Conservation (phyloP, 1,140 invertebrate genomes). For the Hyphantria cunea region DNA sequence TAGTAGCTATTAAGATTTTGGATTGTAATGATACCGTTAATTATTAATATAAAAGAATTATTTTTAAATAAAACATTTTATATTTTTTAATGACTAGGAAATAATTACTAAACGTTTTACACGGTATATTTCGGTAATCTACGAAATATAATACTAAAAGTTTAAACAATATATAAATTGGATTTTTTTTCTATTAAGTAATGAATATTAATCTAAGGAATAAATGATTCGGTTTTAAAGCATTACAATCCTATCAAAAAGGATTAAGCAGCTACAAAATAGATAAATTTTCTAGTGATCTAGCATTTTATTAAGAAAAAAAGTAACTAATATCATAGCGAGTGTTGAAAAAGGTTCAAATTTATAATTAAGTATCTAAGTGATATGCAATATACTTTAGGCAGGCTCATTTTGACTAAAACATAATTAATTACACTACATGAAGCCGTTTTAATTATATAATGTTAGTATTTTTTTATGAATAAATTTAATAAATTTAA, state of each 20-base stretch:
- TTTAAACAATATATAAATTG: too few species aligned
- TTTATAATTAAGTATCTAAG: constrained; percentile 60
- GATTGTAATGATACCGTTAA: constrained; percentile 26
- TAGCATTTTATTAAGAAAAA: constrained; percentile 50
- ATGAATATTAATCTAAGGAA: too few species aligned
- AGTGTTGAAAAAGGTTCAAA: constrained; percentile 36
- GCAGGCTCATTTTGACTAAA: too few species aligned
- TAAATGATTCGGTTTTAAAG: constrained; percentile 1
- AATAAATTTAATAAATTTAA: too few species aligned
- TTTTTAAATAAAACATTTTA: too few species aligned
- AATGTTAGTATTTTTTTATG: background rate
- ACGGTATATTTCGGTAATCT: background rate
- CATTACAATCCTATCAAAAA: constrained; percentile 34
- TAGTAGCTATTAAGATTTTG: constrained; percentile 31
- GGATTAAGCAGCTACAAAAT: constrained; percentile 31
- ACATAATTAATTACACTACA: too few species aligned
- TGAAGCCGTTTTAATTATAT: too few species aligned
- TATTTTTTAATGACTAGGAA: constrained; percentile 7
- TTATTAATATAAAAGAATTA: too few species aligned
- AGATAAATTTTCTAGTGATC: constrained; percentile 40
- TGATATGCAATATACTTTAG: constrained; percentile 77
- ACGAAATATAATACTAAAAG: background rate
- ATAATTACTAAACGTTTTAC: background rate
- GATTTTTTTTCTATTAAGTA: too few species aligned
- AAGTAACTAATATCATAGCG: constrained; percentile 29